Base-by-base conservation (phyloP, 1,140 invertebrate species). In the Procambarus clarkii region DNA sequence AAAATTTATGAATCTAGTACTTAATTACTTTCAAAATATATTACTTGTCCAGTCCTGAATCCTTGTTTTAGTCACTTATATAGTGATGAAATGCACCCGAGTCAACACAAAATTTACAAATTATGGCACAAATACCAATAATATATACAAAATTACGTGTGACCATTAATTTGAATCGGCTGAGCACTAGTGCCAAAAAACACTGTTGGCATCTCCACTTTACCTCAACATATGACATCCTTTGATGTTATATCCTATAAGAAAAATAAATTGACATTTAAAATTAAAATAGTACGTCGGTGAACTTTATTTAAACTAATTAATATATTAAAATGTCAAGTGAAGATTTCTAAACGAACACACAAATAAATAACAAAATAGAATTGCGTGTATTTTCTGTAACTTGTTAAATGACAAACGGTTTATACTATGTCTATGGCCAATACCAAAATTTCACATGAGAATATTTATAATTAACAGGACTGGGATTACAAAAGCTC, bases 101-200 rank as follows among this genome's bases (percentile, higher is more conserved):
- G 79, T 48, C 79, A 80, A 80, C 50, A 34, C 50, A 80, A 80
- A 80, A n/a, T 80, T 54, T 0, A 54, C 3, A 54, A 80, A 45
- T 79, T 80, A 80, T 80, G 79, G 79, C 79, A 80, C 79, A 80
- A 54, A 50, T 21, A 50, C 79, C 79, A 74, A 74, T 74, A 54
- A 80, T 80, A 80, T 80, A 34, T 80, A 80, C 79, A 80, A 1
- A 18, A 80, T n/a, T 58, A 54, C 79, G 54, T 54, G 79, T 80
- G 79, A n/a, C 11, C 46, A 80, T 58, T 80, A 58, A n/a, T 54
- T 54, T 50, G 48, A 80, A 80, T 58, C 48, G 54, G 44, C 13
- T 80, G 48, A 80, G 79, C 79, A 50, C 24, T 80, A 54, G 21
- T 7, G 79, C 7, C 48, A 34, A 48, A 80, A 24, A 21, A 18